Base-by-base conservation (phyloP, 2,888 invertebrate genomes). In the Dryococelus australis region DNA sequence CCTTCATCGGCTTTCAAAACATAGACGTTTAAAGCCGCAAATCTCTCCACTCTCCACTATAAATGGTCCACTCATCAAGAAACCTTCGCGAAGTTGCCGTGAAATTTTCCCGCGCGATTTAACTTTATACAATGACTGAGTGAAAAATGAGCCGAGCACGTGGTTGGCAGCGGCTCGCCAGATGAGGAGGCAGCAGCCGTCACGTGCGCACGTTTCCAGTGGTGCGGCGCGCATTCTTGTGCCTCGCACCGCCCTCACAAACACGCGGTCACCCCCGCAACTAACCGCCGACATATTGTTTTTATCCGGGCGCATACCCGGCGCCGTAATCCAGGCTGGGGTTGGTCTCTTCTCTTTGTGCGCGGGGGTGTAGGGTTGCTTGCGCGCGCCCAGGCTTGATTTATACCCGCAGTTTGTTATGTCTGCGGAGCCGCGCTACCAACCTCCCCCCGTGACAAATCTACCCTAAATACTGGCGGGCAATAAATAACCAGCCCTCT, bases 381-480 rank as follows among this genome's bases (percentile, higher is more conserved):
- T 8, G 65, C 13, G 13, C 51, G 51, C 13, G 51, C 51, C 51
- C n/a, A 1, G 24, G 65, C 65, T 35, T 65, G 65, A 65, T 65
- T 65, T 65, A 65, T 65, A n/a, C 65, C 65, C 65, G 65, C 65
- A 65, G 65, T 65, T 65, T 65, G 65, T 65, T 65, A 65, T 65
- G 65, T 65, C 65, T 65, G 65, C 6, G 51, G 51, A 20, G 65
- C 65, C 1, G 24, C 47, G 65, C 65, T 9, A 24, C 65, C 65
- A 10, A 12, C 65, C 24, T 16, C 65, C 65, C 65, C 65, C 85
- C 43, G 83, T 86, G 86, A 86, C 86, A 86, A 86, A 86, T 86
- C 81, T 86, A 86, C 86, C 83, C 86, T 86, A 86, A 86, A 86
- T 86, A 86, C 81, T 47, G 65, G 65, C 65, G 65, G 65, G 65